These are phyloP conservation scores for Tyto alba DNA, from an alignment of 2,113 vertebrate genomes.

Conservation along the genomic window DNA sequence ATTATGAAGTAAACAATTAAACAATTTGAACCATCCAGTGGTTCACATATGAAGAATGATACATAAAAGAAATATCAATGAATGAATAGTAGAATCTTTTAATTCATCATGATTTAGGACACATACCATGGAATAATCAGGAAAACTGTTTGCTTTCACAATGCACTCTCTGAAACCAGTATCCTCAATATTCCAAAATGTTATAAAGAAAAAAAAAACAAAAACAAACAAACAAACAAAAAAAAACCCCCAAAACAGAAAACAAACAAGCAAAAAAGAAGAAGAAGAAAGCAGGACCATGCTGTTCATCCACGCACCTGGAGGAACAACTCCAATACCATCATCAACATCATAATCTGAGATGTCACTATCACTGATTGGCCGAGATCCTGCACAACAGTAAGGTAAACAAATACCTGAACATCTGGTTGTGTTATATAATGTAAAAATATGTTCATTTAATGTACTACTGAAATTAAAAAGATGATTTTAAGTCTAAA, in stretches of 20 bases:
- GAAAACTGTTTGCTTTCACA: constrained; percentile 38
- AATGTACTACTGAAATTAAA: neutral
- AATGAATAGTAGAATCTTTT: neutral
- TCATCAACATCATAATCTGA: constrained; percentile 97
- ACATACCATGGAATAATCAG: constrained; percentile 52
- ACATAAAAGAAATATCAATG: neutral
- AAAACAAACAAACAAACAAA: neutral
- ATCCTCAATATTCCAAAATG: constrained; percentile 65
- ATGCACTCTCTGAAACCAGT: constrained; percentile 50
- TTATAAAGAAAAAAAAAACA: constrained; percentile 13
- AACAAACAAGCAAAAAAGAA: neutral
- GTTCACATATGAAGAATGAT: neutral
- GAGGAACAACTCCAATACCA: constrained; percentile 92
- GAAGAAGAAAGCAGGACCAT: constrained; percentile 72
- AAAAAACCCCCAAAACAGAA: no score
- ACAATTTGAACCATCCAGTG: neutral
- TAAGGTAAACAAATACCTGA: constrained; percentile 80
- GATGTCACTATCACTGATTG: constrained; percentile 96
- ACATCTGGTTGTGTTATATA: constrained; percentile 50
- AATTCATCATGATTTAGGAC: neutral
- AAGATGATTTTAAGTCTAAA: neutral
- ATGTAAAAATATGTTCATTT: constrained; percentile 21
- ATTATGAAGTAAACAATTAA: neutral
- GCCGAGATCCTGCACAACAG: constrained; percentile 91
- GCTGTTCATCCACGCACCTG: constrained; percentile 90